These are phyloP conservation scores for Dromaius novaehollandiae DNA, from an alignment of 2,113 vertebrate species.

Conservation along the genomic window DNA sequence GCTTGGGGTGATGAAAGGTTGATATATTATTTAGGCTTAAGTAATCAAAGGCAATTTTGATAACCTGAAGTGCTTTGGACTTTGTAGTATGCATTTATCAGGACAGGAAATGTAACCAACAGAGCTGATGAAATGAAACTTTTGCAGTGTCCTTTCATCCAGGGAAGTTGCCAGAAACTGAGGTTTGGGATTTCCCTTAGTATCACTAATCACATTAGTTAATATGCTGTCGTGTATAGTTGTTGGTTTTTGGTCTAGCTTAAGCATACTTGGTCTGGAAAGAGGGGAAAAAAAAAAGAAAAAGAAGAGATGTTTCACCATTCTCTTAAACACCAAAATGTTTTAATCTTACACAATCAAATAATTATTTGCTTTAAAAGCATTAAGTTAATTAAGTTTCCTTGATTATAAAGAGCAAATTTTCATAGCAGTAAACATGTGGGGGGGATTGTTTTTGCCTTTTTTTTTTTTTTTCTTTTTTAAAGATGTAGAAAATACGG, in stretches of 20 bases:
- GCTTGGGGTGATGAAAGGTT: constrained; percentile 50
- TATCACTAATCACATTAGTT: neutral
- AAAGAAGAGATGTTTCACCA: no score
- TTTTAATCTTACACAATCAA: neutral
- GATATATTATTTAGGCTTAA: constrained; percentile 60
- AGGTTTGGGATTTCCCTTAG: neutral
- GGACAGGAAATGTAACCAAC: constrained; percentile 63
- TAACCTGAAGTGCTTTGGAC: constrained; percentile 67
- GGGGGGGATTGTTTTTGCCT: neutral
- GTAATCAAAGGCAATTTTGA: constrained; percentile 73
- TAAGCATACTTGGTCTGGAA: neutral
- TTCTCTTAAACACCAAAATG: neutral
- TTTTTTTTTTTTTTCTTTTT: neutral
- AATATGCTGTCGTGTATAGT: neutral
- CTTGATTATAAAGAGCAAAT: neutral
- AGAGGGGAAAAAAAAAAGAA: neutral
- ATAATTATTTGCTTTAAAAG: neutral
- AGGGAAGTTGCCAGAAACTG: constrained; percentile 19
- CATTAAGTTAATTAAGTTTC: neutral
- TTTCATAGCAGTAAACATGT: neutral
- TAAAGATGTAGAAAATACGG: neutral
- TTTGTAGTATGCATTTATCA: constrained; percentile 63
- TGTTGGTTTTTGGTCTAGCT: constrained; percentile 18
- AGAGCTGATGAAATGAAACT: constrained; percentile 66
- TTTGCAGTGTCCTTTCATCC: constrained; percentile 59